phyloP scores from a whole-genome alignment of 2,113 vertebrate species.

The Mola mola region DNA sequence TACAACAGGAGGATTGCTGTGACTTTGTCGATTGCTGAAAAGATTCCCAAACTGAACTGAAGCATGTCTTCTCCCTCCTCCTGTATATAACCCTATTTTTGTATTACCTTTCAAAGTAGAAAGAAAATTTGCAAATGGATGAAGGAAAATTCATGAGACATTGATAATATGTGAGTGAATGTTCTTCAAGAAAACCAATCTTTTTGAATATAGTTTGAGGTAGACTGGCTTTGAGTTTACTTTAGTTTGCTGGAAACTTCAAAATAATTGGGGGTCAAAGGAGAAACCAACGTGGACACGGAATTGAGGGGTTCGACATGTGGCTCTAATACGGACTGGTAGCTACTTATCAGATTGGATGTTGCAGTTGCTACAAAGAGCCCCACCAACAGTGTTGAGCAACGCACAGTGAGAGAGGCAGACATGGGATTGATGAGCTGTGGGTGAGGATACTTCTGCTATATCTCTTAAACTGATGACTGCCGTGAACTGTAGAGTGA shows the following conservation, averaged over 20 bases:
- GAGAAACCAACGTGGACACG: conserved; percentile 36
- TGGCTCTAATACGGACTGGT: conserved; percentile 56
- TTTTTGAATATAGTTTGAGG: conserved; percentile 60
- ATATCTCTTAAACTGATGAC: conserved; percentile 27
- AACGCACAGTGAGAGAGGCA: conserved; percentile 39
- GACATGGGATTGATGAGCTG: conserved; percentile 33
- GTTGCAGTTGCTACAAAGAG: conserved; percentile 29
- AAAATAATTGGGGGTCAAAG: conserved; percentile 44
- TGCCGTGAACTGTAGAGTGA: conserved; percentile 40
- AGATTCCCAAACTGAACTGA: conserved; percentile 70
- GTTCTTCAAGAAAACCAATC: conserved; percentile 67
- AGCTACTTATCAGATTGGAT: conserved; percentile 47
- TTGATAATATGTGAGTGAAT: conserved; percentile 67
- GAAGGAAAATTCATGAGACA: conserved; percentile 75
- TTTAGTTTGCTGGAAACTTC: conserved; percentile 62
- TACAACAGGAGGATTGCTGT: conserved; percentile 73
- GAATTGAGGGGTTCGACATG: conserved; percentile 46
- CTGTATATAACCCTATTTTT: conserved; percentile 81
- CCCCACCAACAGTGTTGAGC: conserved; percentile 44
- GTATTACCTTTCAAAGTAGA: conserved; percentile 74
- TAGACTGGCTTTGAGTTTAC: conserved; percentile 61
- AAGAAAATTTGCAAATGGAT: conserved; percentile 68
- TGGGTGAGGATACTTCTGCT: conserved; percentile 24
- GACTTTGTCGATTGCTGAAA: conserved; percentile 68
- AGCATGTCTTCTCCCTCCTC: conserved; percentile 70